Percentiles rank a stretch among this genome's conserved stretches.
Conservation (phyloP, 2,113 vertebrate genomes). For the Scartelaos histophorus region DNA sequence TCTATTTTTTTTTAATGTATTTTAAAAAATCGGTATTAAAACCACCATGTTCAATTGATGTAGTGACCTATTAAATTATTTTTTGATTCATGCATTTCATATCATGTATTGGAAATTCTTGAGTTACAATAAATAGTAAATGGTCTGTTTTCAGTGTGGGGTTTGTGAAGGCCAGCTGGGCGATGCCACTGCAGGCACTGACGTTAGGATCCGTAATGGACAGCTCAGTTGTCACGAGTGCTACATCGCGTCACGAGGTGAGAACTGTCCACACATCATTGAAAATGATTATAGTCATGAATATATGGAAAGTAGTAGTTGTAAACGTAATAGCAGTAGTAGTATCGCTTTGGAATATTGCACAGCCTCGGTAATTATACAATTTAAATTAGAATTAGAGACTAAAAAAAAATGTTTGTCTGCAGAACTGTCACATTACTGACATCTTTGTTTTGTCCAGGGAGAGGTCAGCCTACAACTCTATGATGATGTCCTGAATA, state of each 20-base stretch:
- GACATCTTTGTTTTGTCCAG: slow-evolving; percentile 66
- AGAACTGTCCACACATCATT: slow-evolving; percentile 57
- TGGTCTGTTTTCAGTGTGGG: slow-evolving; percentile 80
- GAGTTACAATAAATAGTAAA: not conserved
- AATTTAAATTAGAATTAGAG: not conserved
- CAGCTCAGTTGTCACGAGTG: slow-evolving; percentile 93
- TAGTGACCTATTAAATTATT: not conserved
- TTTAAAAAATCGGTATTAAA: too few relatives aligned
- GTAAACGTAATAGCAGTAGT: not conserved
- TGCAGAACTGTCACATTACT: not conserved
- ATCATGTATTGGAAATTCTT: not conserved
- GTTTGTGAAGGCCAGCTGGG: slow-evolving; percentile 91
- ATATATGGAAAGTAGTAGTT: too few relatives aligned
- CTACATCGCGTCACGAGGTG: slow-evolving; percentile 90
- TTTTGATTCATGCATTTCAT: not conserved
- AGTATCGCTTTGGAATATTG: not conserved
- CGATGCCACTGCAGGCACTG: slow-evolving; percentile 87
- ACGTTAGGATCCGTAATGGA: slow-evolving; percentile 93
- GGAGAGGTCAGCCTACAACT: slow-evolving; percentile 93
- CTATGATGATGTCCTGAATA: slow-evolving; percentile 83
- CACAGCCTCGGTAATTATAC: not conserved
- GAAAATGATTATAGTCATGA: too few relatives aligned
- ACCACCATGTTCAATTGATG: too few relatives aligned
- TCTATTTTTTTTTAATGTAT: too few relatives aligned
- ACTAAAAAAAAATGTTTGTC: not conserved